These are phyloP conservation scores for Bubalus kerabau DNA, from an alignment of 2,113 vertebrate genomes.

Conservation along the genomic window DNA sequence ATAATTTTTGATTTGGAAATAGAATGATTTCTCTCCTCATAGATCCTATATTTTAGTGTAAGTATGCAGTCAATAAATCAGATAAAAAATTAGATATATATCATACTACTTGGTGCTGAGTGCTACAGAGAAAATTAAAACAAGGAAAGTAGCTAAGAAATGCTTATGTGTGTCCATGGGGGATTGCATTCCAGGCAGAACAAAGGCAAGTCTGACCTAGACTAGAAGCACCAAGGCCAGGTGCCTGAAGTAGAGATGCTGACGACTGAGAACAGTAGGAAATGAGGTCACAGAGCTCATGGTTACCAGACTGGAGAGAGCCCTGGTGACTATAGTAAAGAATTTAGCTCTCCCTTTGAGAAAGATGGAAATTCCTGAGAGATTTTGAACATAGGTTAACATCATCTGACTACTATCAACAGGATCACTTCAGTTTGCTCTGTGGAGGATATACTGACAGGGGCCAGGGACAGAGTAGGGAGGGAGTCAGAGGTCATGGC, in stretches of 20 bases:
- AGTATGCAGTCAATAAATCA: not conserved
- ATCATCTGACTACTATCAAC: not conserved
- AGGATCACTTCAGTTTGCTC: not conserved
- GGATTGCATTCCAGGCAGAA: not conserved
- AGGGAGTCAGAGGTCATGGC: not conserved
- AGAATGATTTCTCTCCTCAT: not conserved
- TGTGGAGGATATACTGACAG: no score
- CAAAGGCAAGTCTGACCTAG: accelerated
- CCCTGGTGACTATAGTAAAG: not conserved
- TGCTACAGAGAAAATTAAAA: not conserved
- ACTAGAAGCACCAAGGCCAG: not conserved
- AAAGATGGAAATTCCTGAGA: not conserved
- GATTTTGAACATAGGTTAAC: not conserved
- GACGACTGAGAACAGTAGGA: accelerated
- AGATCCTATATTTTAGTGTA: not conserved
- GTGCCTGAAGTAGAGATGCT: not conserved
- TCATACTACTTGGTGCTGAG: not conserved
- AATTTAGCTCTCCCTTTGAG: not conserved
- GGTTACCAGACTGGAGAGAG: not conserved
- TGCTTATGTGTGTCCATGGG: accelerated
- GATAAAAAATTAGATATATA: not conserved
- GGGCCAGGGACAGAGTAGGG: accelerated
- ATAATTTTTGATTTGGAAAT: not conserved
- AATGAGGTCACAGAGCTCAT: not conserved
- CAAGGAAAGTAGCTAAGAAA: not conserved